Evolutionary conservation across 2,113 vertebrate species (phyloP).

Genomic region (Thunnus thynnus): DNA sequence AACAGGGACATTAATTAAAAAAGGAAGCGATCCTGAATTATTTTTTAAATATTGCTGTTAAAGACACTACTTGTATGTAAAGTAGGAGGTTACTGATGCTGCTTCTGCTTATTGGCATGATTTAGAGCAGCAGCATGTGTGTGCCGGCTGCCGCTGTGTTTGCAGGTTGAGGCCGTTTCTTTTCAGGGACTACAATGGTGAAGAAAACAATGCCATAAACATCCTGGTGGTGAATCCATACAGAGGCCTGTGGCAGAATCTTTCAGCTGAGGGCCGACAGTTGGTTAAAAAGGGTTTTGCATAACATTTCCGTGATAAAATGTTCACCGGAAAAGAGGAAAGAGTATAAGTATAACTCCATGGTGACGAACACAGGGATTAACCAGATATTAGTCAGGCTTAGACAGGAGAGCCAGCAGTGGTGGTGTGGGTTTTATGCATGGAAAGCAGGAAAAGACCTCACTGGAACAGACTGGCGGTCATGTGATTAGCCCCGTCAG

Average conservation of each 20-base stretch:
- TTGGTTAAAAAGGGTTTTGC: not conserved
- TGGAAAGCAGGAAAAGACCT: constrained; percentile 46
- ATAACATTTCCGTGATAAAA: not conserved
- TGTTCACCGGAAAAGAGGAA: not conserved
- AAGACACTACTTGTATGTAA: not conserved
- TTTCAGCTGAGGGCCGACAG: not conserved
- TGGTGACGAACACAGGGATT: constrained; percentile 22
- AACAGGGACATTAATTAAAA: not conserved
- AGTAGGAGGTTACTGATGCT: not conserved
- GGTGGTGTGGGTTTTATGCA: constrained; percentile 38
- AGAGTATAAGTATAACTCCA: not conserved
- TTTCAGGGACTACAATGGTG: not conserved
- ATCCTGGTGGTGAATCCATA: no score
- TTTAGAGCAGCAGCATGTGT: not conserved
- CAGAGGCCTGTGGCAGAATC: not conserved
- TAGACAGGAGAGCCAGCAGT: constrained; percentile 24
- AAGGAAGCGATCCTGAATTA: not conserved
- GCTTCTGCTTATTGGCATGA: not conserved
- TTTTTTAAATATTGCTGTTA: no score
- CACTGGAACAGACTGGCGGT: constrained; percentile 40
- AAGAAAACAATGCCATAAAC: not conserved
- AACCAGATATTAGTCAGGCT: constrained; percentile 49
- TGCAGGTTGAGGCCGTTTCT: no score
- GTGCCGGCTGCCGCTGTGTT: not conserved
- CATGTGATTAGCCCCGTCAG: constrained; percentile 59